Evolutionary conservation across 1,140 invertebrate genomes (phyloP).

Genomic region (Riptortus pedestris): DNA sequence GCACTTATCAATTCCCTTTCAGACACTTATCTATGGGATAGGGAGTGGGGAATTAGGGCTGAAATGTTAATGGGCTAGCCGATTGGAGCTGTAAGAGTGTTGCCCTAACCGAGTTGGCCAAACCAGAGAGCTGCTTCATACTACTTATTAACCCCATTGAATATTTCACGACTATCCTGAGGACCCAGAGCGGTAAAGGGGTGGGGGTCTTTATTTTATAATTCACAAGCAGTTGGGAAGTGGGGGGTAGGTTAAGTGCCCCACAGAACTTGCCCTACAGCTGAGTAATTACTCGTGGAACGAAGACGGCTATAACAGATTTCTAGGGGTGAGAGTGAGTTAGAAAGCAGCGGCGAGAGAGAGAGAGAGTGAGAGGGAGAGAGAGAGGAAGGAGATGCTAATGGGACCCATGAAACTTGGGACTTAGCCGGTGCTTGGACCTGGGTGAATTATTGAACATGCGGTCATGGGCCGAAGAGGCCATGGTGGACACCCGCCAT

Average conservation of each 20-base stretch:
- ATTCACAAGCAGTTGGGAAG: no score
- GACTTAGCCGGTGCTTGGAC: neutral
- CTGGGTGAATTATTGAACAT: neutral
- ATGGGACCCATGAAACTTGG: neutral
- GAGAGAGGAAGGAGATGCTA: neutral
- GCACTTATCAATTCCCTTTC: no score
- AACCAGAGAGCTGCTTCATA: neutral
- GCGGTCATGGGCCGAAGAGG: neutral
- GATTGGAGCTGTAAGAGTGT: neutral
- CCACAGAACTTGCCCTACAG: neutral
- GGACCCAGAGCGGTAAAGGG: neutral
- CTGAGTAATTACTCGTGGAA: neutral
- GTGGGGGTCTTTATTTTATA: neutral
- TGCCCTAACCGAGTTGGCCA: neutral
- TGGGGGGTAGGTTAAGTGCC: neutral
- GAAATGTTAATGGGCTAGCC: no score
- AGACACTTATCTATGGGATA: no score
- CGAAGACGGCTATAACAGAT: neutral
- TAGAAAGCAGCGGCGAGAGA: neutral
- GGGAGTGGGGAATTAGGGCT: no score
- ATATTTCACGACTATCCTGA: no score
- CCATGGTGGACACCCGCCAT: no score
- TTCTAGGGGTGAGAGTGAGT: neutral
- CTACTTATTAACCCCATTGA: neutral
- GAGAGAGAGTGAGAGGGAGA: neutral